These are phyloP conservation scores for Laodelphax striatellus DNA, from an alignment of 1,140 invertebrate species.

Conservation along the genomic window DNA sequence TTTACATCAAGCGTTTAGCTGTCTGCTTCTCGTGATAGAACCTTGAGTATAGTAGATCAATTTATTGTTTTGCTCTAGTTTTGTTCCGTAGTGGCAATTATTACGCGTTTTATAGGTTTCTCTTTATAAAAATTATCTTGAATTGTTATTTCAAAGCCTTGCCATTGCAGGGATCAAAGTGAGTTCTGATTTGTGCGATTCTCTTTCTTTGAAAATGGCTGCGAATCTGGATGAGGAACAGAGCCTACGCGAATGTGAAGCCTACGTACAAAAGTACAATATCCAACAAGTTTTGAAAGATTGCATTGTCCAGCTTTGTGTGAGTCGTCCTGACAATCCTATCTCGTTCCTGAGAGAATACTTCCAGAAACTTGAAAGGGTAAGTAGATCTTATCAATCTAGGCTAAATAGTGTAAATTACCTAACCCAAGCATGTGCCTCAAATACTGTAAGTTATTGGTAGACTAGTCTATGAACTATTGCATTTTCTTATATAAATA, in stretches of 20 bases:
- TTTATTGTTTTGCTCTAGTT: too few relatives aligned
- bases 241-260: slow-evolving; percentile 86
- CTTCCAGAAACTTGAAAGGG: slow-evolving; percentile 94
- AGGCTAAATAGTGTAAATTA: not conserved
- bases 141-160: slow-evolving; percentile 7
- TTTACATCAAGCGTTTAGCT: too few relatives aligned
- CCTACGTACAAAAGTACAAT: slow-evolving; percentile 87
- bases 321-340: slow-evolving; percentile 92
- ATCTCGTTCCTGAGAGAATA: slow-evolving; percentile 91
- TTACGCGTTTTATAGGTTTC: too few relatives aligned
- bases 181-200: slow-evolving; percentile 9
- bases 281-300: slow-evolving; percentile 94
- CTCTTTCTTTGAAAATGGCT: slow-evolving; percentile 39
- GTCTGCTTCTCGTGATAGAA: too few relatives aligned
- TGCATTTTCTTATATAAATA: too few relatives aligned
- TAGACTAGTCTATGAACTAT: too few relatives aligned
- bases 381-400: slow-evolving; percentile 46
- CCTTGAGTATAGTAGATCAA: too few relatives aligned
- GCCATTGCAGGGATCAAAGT: slow-evolving; percentile 11
- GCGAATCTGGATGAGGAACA: slow-evolving; percentile 67
- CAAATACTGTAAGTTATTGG: too few relatives aligned
- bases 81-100: too few relatives aligned
- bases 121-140: too few relatives aligned
- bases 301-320: slow-evolving; percentile 96
- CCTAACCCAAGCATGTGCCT: not conserved